Conservation (phyloP, 2,113 vertebrate genomes). For the Motacilla tschutschensis region DNA sequence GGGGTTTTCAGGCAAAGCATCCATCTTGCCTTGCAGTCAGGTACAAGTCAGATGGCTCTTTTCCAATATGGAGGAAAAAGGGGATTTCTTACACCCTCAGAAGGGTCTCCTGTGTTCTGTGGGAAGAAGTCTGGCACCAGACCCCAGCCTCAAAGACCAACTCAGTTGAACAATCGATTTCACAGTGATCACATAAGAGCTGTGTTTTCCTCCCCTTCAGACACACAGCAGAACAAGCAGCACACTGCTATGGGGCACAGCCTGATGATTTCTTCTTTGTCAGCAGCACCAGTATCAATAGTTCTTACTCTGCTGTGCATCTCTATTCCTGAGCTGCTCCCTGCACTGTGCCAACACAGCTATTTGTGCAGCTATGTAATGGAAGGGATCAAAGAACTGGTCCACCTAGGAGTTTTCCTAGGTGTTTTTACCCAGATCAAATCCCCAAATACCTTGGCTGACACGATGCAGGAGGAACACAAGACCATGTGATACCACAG, state of each 20-base stretch:
- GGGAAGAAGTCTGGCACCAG: conserved; percentile 4
- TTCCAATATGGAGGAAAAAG: background rate
- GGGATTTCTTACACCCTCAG: background rate
- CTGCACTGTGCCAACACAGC: background rate
- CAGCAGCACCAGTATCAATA: background rate
- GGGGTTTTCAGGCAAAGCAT: background rate
- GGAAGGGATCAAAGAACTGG: background rate
- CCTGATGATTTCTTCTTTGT: background rate
- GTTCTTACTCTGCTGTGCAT: background rate
- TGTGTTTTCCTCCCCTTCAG: background rate
- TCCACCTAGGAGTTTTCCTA: background rate
- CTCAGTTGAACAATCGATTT: background rate
- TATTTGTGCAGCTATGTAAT: background rate
- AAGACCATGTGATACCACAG: background rate
- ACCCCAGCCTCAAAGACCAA: background rate
- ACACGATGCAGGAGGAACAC: background rate
- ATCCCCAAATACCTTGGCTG: background rate
- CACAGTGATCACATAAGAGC: background rate
- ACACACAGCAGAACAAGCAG: background rate
- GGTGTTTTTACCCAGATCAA: background rate
- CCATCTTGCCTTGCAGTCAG: background rate
- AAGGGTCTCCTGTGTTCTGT: background rate
- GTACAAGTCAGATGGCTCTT: background rate
- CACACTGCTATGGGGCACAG: accelerated
- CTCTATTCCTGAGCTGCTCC: background rate